phyloP scores from a whole-genome alignment of 2,113 vertebrate genomes.

The Syrmaticus mikado region DNA sequence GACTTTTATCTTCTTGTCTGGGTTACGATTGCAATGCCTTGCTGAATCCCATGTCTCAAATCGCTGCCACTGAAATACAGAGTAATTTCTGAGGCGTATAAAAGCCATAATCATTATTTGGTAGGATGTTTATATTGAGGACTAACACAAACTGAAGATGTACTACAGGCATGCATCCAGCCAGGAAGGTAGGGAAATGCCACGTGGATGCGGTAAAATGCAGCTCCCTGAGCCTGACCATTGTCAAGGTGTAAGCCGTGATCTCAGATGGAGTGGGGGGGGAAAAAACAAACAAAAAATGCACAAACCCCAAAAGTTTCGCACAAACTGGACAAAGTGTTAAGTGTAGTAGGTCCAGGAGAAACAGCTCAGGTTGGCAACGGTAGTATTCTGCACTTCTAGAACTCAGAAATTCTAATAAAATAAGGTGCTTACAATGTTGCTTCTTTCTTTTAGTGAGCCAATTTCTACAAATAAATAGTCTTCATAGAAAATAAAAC shows the following conservation, averaged over 20 bases:
- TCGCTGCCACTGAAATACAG: background rate
- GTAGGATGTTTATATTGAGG: background rate
- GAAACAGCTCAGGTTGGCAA: accelerated
- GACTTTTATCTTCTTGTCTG: background rate
- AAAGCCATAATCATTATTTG: background rate
- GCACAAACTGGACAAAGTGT: background rate
- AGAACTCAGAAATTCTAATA: background rate
- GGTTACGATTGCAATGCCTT: accelerated
- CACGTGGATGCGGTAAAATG: too few relatives aligned
- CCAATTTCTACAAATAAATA: background rate
- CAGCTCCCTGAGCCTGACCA: background rate
- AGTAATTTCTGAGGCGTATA: accelerated
- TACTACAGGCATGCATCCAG: background rate
- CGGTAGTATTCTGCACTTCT: background rate
- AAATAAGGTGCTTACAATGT: background rate
- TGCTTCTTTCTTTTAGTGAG: background rate
- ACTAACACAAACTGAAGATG: background rate
- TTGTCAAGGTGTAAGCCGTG: background rate
- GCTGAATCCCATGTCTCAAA: background rate
- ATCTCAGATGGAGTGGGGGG: background rate
- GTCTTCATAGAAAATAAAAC: background rate
- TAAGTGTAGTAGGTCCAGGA: background rate
- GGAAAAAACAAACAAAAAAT: background rate
- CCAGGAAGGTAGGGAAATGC: background rate
- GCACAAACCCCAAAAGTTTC: accelerated